Percentiles rank a stretch among this genome's conserved stretches.
phyloP scores from a whole-genome alignment of 2,113 vertebrate species.

The Mesembrinibis cayennensis region DNA sequence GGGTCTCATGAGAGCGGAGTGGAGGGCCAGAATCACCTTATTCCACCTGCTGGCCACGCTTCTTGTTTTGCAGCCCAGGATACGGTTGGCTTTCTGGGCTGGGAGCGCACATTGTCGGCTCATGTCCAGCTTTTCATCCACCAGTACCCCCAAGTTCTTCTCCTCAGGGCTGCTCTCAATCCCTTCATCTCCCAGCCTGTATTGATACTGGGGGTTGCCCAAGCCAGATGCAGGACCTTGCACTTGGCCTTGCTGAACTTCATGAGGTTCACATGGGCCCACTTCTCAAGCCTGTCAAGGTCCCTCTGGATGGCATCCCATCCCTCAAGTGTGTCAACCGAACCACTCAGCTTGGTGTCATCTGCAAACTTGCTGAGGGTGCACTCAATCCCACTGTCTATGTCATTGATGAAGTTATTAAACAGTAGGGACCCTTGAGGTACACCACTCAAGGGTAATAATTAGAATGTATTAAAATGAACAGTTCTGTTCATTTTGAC shows the following conservation, averaged over 20 bases:
- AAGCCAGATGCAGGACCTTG: not conserved
- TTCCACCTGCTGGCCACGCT: not conserved
- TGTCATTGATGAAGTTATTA: not conserved
- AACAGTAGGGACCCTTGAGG: not conserved
- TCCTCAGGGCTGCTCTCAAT: not conserved
- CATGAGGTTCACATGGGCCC: not conserved
- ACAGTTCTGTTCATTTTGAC: not conserved
- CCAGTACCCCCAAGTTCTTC: not conserved
- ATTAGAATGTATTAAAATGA: not conserved
- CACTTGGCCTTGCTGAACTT: not conserved
- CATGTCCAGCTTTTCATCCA: not conserved
- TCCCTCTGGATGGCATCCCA: not conserved
- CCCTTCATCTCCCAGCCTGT: not conserved
- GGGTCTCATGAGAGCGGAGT: not conserved
- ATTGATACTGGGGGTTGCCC: rapidly evolving
- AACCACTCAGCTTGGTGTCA: not conserved
- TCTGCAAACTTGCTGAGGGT: not conserved
- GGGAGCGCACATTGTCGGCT: rapidly evolving
- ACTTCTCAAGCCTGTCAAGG: not conserved
- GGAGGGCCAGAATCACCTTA: not conserved
- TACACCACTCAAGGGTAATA: not conserved
- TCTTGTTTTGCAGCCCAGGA: not conserved
- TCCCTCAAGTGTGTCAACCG: rapidly evolving
- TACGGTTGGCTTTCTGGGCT: not conserved
- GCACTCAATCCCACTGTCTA: not conserved